Percentiles rank a stretch among this genome's conserved stretches.
Evolutionary conservation across 2,888 invertebrate genomes (phyloP).

Genomic region (Serrognathus titanus): DNA sequence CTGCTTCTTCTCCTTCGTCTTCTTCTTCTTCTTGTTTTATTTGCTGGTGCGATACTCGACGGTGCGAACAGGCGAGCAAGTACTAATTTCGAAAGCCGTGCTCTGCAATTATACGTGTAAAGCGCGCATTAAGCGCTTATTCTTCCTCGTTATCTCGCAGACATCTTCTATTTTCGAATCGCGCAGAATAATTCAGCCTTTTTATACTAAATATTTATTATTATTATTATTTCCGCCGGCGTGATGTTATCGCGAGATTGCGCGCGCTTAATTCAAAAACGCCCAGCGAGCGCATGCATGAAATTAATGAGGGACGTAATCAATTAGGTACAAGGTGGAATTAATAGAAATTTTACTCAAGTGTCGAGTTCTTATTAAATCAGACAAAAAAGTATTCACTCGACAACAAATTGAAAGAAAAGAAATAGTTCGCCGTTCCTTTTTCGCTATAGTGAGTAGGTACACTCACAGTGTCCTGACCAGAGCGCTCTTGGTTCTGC

Average conservation of each 20-base stretch:
- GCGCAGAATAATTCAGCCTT: constrained; percentile 6
- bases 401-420: not conserved
- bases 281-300: not conserved
- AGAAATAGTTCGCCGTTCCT: too few relatives aligned
- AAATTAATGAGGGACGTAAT: too few relatives aligned
- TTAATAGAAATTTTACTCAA: not conserved
- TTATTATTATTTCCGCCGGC: constrained; percentile 7
- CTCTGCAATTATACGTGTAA: constrained; percentile 41
- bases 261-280: constrained; percentile 10
- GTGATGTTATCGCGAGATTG: constrained; percentile 7
- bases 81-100: constrained; percentile 40
- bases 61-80: constrained; percentile 30
- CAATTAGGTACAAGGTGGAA: not conserved
- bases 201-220: constrained; percentile 17
- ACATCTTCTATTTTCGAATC: constrained; percentile 18
- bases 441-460: too few relatives aligned
- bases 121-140: constrained; percentile 35
- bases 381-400: not conserved
- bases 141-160: constrained; percentile 30
- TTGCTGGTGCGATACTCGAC: constrained; percentile 18
- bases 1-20: not conserved
- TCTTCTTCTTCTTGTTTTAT: constrained; percentile 8
- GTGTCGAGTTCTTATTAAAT: not conserved
- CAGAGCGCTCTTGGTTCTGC: too few relatives aligned
- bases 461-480: too few relatives aligned